Evolutionary conservation across 1,140 invertebrate genomes (phyloP).

Genomic region (Bicyclus anynana): DNA sequence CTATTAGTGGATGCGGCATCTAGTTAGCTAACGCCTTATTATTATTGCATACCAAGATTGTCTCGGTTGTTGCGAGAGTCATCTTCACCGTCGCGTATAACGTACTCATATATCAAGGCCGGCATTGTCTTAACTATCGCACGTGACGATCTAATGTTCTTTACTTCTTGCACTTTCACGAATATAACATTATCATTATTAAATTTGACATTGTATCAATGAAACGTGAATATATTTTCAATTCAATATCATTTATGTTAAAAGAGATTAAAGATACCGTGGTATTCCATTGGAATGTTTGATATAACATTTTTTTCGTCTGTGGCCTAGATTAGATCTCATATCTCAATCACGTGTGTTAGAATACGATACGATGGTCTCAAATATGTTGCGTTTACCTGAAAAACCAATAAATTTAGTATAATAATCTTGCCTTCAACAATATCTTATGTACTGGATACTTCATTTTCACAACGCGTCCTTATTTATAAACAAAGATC

Average conservation of each 20-base stretch:
- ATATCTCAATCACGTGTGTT: neutral
- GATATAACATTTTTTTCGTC: neutral
- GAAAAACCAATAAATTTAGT: no score
- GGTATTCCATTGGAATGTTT: neutral
- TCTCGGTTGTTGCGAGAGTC: constrained; percentile 28
- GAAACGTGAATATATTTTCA: neutral
- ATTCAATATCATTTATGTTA: neutral
- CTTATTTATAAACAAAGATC: no score
- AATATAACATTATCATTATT: constrained; percentile 28
- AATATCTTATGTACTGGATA: no score
- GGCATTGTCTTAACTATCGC: constrained; percentile 49
- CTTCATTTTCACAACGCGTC: no score
- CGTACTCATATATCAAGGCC: constrained; percentile 45
- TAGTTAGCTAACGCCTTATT: constrained; percentile 32
- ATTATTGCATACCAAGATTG: constrained; percentile 37
- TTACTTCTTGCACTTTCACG: constrained; percentile 46
- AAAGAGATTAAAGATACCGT: neutral
- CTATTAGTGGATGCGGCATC: constrained; percentile 39
- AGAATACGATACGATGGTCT: neutral
- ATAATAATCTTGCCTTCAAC: neutral
- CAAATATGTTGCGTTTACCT: neutral
- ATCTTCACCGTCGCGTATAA: constrained; percentile 28
- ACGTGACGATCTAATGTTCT: constrained; percentile 40
- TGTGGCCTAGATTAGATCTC: neutral
- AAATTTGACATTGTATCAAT: constrained; percentile 18